These are phyloP conservation scores for Drosophila prosaltans DNA, from an alignment of 1,140 invertebrate genomes.

Conservation along the genomic window DNA sequence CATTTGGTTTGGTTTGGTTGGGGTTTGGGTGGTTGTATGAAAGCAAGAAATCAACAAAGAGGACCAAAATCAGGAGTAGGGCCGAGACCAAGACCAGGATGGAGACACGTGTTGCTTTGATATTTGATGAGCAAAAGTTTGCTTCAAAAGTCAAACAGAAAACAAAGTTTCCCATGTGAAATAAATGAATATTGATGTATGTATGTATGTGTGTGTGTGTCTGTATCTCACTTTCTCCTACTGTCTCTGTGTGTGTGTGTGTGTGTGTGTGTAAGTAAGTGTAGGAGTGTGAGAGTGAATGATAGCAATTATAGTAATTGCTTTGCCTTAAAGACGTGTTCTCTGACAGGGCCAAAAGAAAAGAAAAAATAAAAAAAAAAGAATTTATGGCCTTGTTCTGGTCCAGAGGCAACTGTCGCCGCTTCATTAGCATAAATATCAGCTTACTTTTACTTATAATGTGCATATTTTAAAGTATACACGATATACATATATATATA, in stretches of 20 bases:
- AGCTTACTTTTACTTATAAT: constrained; percentile 75
- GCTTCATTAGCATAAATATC: constrained; percentile 80
- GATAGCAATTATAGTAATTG: constrained; percentile 75
- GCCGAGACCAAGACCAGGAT: constrained; percentile 2
- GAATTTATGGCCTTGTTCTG: constrained; percentile 57
- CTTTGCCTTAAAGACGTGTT: constrained; percentile 48
- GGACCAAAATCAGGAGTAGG: constrained; percentile 8
- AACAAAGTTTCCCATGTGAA: constrained; percentile 54
- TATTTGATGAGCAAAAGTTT: constrained; percentile 74
- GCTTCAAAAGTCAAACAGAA: constrained; percentile 50
- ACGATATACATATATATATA: constrained; percentile 46
- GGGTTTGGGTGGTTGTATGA: not conserved
- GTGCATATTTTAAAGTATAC: constrained; percentile 72
- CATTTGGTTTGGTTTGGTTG: not conserved
- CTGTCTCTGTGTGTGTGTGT: constrained; percentile 18
- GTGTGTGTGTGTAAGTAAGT: constrained; percentile 17
- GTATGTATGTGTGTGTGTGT: not conserved
- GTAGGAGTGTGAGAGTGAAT: constrained; percentile 39
- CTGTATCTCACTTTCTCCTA: not conserved
- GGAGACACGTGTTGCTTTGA: constrained; percentile 75
- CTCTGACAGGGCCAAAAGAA: not conserved
- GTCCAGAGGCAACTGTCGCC: constrained; percentile 51
- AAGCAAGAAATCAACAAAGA: constrained; percentile 10
- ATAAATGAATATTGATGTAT: constrained; percentile 62
- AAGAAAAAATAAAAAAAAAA: not conserved